A percentile compares a stretch with the other conserved stretches of the same genome.
Evolutionary conservation across 2,797 vertebrate species (phyloP).

Genomic region (Schizothorax lantsangensis): DNA sequence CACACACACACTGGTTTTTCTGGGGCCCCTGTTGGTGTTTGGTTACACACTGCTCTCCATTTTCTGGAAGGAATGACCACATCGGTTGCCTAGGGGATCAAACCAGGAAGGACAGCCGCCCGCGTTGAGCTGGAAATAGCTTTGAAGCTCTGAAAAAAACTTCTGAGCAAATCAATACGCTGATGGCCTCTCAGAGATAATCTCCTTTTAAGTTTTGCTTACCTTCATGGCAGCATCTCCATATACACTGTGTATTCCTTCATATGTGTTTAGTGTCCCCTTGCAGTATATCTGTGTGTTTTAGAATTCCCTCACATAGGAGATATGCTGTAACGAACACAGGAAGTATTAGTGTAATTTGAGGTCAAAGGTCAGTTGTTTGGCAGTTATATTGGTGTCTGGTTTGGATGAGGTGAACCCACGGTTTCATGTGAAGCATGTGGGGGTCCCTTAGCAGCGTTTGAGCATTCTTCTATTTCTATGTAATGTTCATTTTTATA

Average conservation of each 20-base stretch:
- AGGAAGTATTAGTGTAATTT: conserved; percentile 64
- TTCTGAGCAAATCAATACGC: conserved; percentile 62
- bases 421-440: conserved; percentile 52
- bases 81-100: conserved; percentile 66
- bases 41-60: conserved; percentile 65
- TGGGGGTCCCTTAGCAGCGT: conserved; percentile 37
- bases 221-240: conserved; percentile 33
- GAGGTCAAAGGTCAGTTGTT: conserved; percentile 59
- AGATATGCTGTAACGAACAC: conserved; percentile 51
- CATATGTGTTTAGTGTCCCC: not conserved
- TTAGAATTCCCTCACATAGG: conserved; percentile 35
- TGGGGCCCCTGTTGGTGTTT: conserved; percentile 65
- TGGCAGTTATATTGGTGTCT: conserved; percentile 58
- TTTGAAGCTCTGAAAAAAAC: conserved; percentile 52
- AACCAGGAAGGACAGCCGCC: conserved; percentile 67
- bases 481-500: not conserved
- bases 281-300: conserved; percentile 17
- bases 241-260: not conserved
- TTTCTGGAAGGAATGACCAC: conserved; percentile 69
- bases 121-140: conserved; percentile 60
- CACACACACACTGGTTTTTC: conserved; percentile 49
- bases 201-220: conserved; percentile 35
- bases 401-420: conserved; percentile 56
- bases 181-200: conserved; percentile 52
- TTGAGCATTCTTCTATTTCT: not conserved